Percentiles rank a stretch among this genome's conserved stretches.
These are phyloP conservation scores for Hypomecis atomaria DNA, from an alignment of 2,888 invertebrate genomes.

Conservation along the genomic window DNA sequence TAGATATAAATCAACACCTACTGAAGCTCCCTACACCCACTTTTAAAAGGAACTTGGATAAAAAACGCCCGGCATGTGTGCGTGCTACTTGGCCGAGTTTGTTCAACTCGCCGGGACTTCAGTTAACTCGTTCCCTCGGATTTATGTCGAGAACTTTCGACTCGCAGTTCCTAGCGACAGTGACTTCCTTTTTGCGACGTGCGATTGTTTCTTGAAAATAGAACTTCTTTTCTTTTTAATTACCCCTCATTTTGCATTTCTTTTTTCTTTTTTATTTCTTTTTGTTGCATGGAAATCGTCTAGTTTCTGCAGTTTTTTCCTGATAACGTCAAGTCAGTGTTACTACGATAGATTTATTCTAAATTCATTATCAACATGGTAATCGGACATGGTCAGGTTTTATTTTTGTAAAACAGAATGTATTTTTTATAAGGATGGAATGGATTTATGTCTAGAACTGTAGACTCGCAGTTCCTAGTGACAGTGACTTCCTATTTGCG, in stretches of 20 bases:
- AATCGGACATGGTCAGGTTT: too few species aligned
- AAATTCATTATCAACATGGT: too few species aligned
- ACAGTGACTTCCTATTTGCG: conserved; percentile 66
- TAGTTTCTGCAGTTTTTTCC: too few species aligned
- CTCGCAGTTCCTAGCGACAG: conserved; percentile 67
- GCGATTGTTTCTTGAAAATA: conserved; percentile 62
- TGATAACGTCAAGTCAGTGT: too few species aligned
- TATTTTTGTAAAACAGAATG: too few species aligned
- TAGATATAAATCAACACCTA: conserved; percentile 26
- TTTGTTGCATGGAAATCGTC: conserved; percentile 8
- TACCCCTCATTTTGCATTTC: conserved; percentile 43
- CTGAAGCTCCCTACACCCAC: conserved; percentile 24
- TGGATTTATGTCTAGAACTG: conserved; percentile 71
- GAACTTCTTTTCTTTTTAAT: conserved; percentile 53
- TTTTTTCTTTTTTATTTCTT: too few species aligned
- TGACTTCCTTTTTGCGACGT: conserved; percentile 62
- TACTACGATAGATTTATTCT: too few species aligned
- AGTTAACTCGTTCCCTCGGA: conserved; percentile 73
- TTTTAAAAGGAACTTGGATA: conserved; percentile 35
- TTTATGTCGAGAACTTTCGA: conserved; percentile 71
- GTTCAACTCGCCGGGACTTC: conserved; percentile 67
- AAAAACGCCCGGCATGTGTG: conserved; percentile 52
- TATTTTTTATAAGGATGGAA: too few species aligned
- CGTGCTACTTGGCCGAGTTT: conserved; percentile 67
- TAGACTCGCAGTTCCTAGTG: conserved; percentile 66